These are phyloP conservation scores for Pungitius pungitius DNA, from an alignment of 2,113 vertebrate species.

Conservation along the genomic window DNA sequence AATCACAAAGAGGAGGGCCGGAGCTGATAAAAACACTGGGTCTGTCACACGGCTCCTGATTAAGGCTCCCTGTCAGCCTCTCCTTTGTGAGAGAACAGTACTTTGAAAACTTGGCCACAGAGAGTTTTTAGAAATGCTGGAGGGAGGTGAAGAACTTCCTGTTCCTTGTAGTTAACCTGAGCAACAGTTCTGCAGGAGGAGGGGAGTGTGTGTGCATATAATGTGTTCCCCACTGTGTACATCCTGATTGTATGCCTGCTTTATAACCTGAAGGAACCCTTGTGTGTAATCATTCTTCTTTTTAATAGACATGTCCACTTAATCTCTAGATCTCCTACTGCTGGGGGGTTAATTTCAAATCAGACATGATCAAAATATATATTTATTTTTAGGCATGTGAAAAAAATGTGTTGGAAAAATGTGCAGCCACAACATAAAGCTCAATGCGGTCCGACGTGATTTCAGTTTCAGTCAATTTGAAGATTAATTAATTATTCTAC, in stretches of 20 bases:
- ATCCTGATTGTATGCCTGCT: neutral
- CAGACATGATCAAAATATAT: neutral
- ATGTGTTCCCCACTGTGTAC: neutral
- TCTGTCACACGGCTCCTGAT: conserved; percentile 58
- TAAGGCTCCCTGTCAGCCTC: conserved; percentile 47
- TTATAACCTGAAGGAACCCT: neutral
- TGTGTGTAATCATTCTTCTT: neutral
- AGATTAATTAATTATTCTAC: conserved; percentile 31
- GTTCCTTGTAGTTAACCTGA: conserved; percentile 38
- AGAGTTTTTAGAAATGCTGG: conserved; percentile 30
- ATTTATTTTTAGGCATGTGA: neutral
- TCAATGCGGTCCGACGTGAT: neutral
- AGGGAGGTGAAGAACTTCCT: conserved; percentile 23
- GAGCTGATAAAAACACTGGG: conserved; percentile 66
- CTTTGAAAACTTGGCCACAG: conserved; percentile 49
- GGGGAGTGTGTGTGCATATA: neutral
- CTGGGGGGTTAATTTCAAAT: conserved; percentile 9
- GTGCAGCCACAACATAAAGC: no score
- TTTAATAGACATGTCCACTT: neutral
- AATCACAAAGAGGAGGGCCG: conserved; percentile 62
- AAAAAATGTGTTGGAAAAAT: no score
- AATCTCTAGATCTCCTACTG: neutral
- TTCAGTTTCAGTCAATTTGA: conserved; percentile 22
- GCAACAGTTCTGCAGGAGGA: neutral
- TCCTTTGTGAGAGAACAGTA: conserved; percentile 28